Conservation (phyloP, 1,140 invertebrate species). For the Pantala flavescens region DNA sequence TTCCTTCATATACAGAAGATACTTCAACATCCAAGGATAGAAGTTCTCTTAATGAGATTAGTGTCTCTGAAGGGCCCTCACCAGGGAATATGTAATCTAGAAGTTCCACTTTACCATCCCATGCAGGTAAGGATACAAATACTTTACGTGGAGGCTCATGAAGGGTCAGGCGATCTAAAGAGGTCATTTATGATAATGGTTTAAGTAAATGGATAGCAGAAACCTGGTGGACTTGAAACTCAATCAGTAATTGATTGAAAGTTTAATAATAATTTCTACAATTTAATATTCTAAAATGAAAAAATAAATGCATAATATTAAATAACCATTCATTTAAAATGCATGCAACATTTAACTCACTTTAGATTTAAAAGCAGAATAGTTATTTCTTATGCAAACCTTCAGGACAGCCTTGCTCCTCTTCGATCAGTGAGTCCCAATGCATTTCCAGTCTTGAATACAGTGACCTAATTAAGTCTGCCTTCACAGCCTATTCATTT, state of each 20-base stretch:
- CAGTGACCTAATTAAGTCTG: conserved; percentile 68
- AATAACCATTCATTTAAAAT: no score
- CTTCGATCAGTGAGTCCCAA: conserved; percentile 72
- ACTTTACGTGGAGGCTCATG: conserved; percentile 71
- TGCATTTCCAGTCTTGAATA: conserved; percentile 69
- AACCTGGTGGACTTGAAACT: no score
- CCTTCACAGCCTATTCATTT: conserved; percentile 46
- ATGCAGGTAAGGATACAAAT: conserved; percentile 52
- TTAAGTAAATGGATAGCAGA: no score
- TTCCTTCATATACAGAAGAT: conserved; percentile 49
- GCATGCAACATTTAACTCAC: no score
- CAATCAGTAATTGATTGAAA: no score
- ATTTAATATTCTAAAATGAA: no score
- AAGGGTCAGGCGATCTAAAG: conserved; percentile 52
- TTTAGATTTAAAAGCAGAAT: no score
- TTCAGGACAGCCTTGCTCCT: conserved; percentile 55
- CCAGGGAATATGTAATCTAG: conserved; percentile 79
- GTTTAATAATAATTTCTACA: no score
- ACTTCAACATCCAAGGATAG: conserved; percentile 58
- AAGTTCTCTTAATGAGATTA: conserved; percentile 60
- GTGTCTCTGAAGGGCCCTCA: conserved; percentile 61
- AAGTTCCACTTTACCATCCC: conserved; percentile 46
- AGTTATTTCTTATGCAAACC: conserved; percentile 33
- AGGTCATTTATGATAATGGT: no score
- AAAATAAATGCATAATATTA: no score